Evolutionary conservation across 2,113 vertebrate species (phyloP).

Genomic region (Chionomys nivalis): DNA sequence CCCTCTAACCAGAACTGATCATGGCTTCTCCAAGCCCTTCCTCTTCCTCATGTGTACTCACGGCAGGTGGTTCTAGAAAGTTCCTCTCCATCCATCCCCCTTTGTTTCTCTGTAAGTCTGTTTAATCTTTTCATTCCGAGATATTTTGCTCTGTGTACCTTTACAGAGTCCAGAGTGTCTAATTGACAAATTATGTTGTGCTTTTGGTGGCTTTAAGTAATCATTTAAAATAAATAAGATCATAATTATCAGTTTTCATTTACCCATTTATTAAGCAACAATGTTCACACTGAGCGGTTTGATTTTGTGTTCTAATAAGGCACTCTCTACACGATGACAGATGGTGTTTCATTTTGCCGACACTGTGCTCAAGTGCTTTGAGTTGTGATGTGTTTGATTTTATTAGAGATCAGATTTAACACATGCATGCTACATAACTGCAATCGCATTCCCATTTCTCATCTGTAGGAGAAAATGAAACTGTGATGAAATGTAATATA

Average conservation of each 20-base stretch:
- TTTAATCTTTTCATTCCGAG: constrained; percentile 79
- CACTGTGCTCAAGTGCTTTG: constrained; percentile 93
- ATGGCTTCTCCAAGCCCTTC: constrained; percentile 68
- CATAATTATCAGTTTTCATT: constrained; percentile 90
- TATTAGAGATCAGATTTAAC: constrained; percentile 99
- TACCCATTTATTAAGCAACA: constrained; percentile 90
- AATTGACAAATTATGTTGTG: constrained; percentile 86
- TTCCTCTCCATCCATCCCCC: constrained; percentile 53
- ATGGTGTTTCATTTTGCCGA: constrained; percentile 96
- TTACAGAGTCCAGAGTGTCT: constrained; percentile 80
- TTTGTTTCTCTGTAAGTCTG: constrained; percentile 76
- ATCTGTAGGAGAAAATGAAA: constrained; percentile 99
- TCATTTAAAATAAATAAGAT: constrained; percentile 91
- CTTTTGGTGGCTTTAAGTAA: constrained; percentile 87
- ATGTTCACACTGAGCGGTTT: constrained; percentile 88
- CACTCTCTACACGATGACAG: constrained; percentile 93
- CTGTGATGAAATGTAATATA: constrained; percentile 99
- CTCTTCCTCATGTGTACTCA: constrained; percentile 66
- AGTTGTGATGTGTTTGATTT: constrained; percentile 99
- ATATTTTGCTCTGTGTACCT: constrained; percentile 80
- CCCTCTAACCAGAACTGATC: constrained; percentile 66
- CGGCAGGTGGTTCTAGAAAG: constrained; percentile 76
- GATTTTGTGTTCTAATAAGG: constrained; percentile 95
- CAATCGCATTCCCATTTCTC: constrained; percentile 97
- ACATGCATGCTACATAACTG: constrained; percentile 98